Conservation (phyloP, 2,888 invertebrate genomes). For the Lucinisca nassula region DNA sequence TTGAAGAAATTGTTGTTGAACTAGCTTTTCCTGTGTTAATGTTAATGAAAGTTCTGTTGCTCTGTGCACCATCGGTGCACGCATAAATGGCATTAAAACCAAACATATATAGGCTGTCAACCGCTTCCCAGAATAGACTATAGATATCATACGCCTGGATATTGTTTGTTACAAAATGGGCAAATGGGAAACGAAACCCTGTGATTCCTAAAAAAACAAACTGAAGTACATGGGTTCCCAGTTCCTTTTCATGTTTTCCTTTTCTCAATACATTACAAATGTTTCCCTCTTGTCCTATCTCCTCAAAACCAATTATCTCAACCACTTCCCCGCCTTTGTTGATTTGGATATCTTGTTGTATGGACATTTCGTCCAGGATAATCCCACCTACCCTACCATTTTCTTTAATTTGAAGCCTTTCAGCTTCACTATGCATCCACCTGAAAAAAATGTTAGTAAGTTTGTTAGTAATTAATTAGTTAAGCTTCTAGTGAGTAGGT, state of each 20-base stretch:
- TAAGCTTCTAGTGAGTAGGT: too few species aligned
- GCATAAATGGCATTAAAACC: constrained; percentile 44
- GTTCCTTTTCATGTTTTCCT: constrained; percentile 46
- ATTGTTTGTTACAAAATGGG: constrained; percentile 35
- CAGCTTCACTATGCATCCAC: constrained; percentile 71
- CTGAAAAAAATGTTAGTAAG: constrained; percentile 1
- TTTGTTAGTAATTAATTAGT: background rate
- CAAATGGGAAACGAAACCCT: constrained; percentile 65
- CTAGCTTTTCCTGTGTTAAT: constrained; percentile 21
- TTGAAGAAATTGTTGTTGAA: background rate
- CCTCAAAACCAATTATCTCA: constrained; percentile 59
- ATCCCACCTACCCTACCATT: constrained; percentile 60
- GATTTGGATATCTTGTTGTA: constrained; percentile 65
- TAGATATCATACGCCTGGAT: constrained; percentile 37
- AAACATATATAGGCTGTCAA: constrained; percentile 30
- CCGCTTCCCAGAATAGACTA: constrained; percentile 50
- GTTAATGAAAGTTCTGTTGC: constrained; percentile 37
- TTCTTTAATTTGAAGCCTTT: constrained; percentile 26
- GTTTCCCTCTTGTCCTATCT: constrained; percentile 60
- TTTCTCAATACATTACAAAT: constrained; percentile 28
- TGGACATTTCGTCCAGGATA: constrained; percentile 68
- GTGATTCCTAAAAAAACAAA: constrained; percentile 58
- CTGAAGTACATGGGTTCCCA: constrained; percentile 63
- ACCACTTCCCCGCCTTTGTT: constrained; percentile 53
- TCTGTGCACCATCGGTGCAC: constrained; percentile 45